These are phyloP conservation scores for Sylvietta virens DNA, from an alignment of 2,113 vertebrate species.

Conservation along the genomic window DNA sequence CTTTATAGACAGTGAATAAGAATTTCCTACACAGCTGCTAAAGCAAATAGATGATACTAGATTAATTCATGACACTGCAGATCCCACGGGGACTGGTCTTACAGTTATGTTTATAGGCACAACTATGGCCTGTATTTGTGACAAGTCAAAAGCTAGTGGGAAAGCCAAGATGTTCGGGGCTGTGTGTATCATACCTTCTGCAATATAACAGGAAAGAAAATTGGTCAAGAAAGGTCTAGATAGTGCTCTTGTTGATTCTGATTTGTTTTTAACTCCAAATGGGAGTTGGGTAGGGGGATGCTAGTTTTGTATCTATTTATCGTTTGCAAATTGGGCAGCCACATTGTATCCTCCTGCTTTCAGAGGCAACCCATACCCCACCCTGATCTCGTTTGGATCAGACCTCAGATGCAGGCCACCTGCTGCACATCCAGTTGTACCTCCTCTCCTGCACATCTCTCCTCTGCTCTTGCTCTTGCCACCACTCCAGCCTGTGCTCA, in stretches of 20 bases:
- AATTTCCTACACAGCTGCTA: background rate
- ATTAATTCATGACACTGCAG: background rate
- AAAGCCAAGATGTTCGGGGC: background rate
- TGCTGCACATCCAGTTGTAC: background rate
- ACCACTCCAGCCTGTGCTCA: background rate
- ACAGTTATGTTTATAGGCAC: background rate
- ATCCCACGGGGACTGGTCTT: background rate
- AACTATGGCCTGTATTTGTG: background rate
- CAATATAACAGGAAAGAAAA: background rate
- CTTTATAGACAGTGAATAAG: background rate
- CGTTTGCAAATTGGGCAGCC: background rate
- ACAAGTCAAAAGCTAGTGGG: background rate
- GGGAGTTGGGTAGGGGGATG: background rate
- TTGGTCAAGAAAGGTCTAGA: background rate
- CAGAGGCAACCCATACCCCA: background rate
- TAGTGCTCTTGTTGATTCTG: background rate
- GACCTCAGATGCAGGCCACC: background rate
- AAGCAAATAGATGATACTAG: background rate
- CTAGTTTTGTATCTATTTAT: background rate
- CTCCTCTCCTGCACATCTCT: background rate
- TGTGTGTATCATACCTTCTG: background rate
- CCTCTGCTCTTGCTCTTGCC: background rate
- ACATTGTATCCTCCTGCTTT: background rate
- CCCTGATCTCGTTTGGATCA: background rate
- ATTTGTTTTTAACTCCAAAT: background rate